phyloP scores from a whole-genome alignment of 1,140 invertebrate genomes.

The Drosophila takahashii region DNA sequence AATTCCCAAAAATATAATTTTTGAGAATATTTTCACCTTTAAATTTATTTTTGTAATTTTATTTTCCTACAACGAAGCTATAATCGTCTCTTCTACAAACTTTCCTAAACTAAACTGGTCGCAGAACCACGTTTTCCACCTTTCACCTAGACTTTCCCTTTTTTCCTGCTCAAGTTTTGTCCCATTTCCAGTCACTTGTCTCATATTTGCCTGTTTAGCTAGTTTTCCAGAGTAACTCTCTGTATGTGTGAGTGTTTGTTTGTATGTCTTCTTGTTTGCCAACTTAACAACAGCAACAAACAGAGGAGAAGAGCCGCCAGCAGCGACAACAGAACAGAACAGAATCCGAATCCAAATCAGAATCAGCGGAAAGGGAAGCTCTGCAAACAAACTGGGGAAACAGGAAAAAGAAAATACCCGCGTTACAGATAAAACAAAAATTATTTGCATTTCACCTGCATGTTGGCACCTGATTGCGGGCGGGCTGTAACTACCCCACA shows the following conservation, averaged over 20 bases:
- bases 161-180: conserved; percentile 30
- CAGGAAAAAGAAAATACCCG: conserved; percentile 47
- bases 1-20: too few relatives aligned
- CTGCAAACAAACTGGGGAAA: conserved; percentile 25
- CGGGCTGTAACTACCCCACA: conserved; percentile 16
- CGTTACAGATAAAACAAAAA: conserved; percentile 74
- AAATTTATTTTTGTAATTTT: too few relatives aligned
- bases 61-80: not conserved
- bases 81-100: not conserved
- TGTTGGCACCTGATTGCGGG: conserved; percentile 80
- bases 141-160: conserved; percentile 23
- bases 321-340: conserved; percentile 4
- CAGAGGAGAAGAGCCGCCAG: conserved; percentile 22
- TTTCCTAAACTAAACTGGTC: conserved; percentile 12
- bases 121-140: conserved; percentile 1
- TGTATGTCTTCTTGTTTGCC: conserved; percentile 23
- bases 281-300: conserved; percentile 43
- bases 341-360: conserved; percentile 11
- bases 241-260: conserved; percentile 9
- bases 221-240: conserved; percentile 23
- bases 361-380: conserved; percentile 26
- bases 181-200: conserved; percentile 41
- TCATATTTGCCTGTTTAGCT: conserved; percentile 63
- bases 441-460: conserved; percentile 81
- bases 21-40: too few relatives aligned